Evolutionary conservation across 2,113 vertebrate species (phyloP), one percentile per base, ranked within the genome.

Genomic region (Pica pica): DNA sequence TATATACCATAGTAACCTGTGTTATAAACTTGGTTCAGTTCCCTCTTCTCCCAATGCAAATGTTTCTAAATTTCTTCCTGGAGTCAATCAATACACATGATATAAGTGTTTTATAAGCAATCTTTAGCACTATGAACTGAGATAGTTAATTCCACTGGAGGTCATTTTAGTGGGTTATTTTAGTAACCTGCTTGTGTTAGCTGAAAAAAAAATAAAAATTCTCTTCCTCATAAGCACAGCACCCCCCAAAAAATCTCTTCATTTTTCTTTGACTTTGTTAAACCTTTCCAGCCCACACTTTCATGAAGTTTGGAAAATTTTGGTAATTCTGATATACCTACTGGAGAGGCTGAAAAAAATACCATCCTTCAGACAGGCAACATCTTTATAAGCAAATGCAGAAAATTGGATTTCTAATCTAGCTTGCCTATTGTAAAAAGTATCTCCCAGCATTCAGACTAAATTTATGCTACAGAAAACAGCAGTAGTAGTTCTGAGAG

Each of bases 321-420:
- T 73, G 41, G 39, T 87, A 68, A 84, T 82, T 84, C 49, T 91
- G 30, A 76, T 39, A 53, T 5, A 79, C 15, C 23, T 79, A 26
- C 20, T 31, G 33, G 17, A 79, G 52, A 89, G 39, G 30, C 33
- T 69, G 27, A 57, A 83, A 67, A 89, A 89, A 23, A 47, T n/a
- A 39, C 7, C 3, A 26, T 30, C 30, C 28, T 77, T 71, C 50
- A 69, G 39, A 94, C 13, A 83, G 30, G n/a, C 35, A 92, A 80
- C 13, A 60, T 16, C 7, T 63, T 41, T 78, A 27, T 26, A 82
- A 42, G 49, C 20, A 83, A 93, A 90, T 53, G 49, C 22, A 94
- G 75, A 80, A 94, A 94, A 83, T 20, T 65, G 55, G n/a, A 73
- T 76, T 47, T 79, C 78, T 73, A 77, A 65, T 64, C 37, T 44